A percentile compares a stretch with the other conserved stretches of the same genome.
Evolutionary conservation across 2,797 vertebrate species (phyloP).

Genomic region (Darevskia mixta): DNA sequence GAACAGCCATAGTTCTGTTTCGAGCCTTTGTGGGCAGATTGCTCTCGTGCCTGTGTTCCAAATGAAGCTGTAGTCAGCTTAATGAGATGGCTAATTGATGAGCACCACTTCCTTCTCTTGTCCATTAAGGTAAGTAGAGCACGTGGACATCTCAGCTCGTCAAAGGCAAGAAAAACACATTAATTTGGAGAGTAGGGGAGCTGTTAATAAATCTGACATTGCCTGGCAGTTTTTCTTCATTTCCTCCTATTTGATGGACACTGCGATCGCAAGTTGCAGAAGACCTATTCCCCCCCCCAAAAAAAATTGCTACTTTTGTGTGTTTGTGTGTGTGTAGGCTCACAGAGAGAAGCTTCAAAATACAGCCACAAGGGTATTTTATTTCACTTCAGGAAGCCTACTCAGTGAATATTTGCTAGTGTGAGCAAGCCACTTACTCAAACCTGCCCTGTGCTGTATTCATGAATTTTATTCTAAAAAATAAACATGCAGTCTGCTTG

Average conservation of each 20-base stretch:
- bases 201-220: conserved; percentile 82
- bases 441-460: conserved; percentile 48
- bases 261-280: conserved; percentile 78
- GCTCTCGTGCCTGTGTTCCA: conserved; percentile 51
- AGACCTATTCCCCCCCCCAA: conserved; percentile 74
- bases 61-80: conserved; percentile 67
- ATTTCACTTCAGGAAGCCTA: conserved; percentile 61
- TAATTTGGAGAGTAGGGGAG: conserved; percentile 77
- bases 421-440: conserved; percentile 58
- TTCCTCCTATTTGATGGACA: conserved; percentile 79
- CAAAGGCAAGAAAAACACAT: conserved; percentile 78
- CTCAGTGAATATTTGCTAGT: conserved; percentile 54
- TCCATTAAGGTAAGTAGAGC: conserved; percentile 79
- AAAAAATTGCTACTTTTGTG: conserved; percentile 75
- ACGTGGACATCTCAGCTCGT: conserved; percentile 72
- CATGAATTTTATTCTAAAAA: conserved; percentile 57
- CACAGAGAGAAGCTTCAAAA: conserved; percentile 75
- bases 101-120: conserved; percentile 71
- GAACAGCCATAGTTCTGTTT: conserved; percentile 49
- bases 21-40: conserved; percentile 45
- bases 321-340: not conserved
- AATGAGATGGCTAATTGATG: conserved; percentile 76
- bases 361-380: conserved; percentile 59
- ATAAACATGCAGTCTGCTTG: conserved; percentile 60
- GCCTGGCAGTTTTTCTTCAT: conserved; percentile 82